Percentiles rank a stretch among this genome's conserved stretches.
Evolutionary conservation across 2,797 vertebrate genomes (phyloP).

Genomic region (Enteromius mattozi): DNA sequence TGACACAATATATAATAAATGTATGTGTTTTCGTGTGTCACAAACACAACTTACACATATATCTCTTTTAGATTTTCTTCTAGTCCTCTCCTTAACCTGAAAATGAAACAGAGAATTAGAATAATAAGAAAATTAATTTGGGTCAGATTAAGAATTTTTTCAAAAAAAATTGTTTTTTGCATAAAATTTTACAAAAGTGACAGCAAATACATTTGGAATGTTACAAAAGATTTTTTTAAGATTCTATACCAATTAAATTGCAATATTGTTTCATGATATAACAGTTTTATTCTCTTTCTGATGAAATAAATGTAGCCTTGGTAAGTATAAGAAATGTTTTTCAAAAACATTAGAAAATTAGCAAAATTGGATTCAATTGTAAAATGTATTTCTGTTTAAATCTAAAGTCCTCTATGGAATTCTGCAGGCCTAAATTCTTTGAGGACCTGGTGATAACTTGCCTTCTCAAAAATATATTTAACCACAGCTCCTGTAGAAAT

Average conservation of each 20-base stretch:
- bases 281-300: too few species aligned
- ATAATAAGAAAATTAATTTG: background rate
- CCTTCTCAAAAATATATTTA: background rate
- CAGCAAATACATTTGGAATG: too few species aligned
- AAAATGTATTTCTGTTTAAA: background rate
- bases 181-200: background rate
- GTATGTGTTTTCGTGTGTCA: background rate
- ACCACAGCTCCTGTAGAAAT: background rate
- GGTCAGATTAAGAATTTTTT: background rate
- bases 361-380: background rate
- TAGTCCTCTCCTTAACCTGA: constrained; percentile 81
- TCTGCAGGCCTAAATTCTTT: background rate
- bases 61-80: constrained; percentile 87
- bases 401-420: background rate
- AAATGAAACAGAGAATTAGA: constrained; percentile 16
- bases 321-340: background rate
- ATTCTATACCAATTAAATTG: too few species aligned
- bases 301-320: background rate
- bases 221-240: too few species aligned
- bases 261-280: too few species aligned
- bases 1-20: background rate
- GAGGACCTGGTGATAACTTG: background rate
- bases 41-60: constrained; percentile 81
- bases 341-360: background rate
- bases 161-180: background rate